Evolutionary conservation across 2,113 vertebrate species (phyloP).

Genomic region (Pangasianodon gigas): DNA sequence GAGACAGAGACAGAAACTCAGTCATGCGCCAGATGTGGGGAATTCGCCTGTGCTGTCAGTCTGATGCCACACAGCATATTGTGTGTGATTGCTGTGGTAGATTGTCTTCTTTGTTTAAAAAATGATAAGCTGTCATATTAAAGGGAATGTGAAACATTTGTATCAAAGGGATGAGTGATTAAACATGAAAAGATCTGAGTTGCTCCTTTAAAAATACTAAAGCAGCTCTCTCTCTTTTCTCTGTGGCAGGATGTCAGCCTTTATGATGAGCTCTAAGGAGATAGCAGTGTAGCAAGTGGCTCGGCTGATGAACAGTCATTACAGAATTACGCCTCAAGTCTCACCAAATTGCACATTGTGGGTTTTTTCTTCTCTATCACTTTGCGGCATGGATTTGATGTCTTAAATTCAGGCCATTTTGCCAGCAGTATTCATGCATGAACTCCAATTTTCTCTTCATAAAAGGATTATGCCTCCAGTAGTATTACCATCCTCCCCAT

Average conservation of each 20-base stretch:
- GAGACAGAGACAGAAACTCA: constrained; percentile 37
- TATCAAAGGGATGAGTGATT: constrained; percentile 57
- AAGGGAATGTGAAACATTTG: constrained; percentile 54
- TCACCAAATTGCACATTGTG: constrained; percentile 56
- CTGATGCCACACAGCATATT: constrained; percentile 31
- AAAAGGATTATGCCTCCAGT: constrained; percentile 58
- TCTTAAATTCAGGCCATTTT: constrained; percentile 60
- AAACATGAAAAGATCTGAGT: constrained; percentile 60
- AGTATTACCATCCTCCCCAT: constrained; percentile 37
- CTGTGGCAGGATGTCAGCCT: constrained; percentile 50
- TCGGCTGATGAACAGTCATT: constrained; percentile 53
- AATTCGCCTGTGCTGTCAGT: constrained; percentile 38
- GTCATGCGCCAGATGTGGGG: constrained; percentile 21
- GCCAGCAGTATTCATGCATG: constrained; percentile 60
- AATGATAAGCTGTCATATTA: constrained; percentile 58
- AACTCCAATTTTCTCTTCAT: constrained; percentile 64
- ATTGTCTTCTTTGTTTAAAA: constrained; percentile 54
- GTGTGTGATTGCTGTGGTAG: constrained; percentile 43
- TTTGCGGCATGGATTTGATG: constrained; percentile 53
- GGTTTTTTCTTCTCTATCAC: constrained; percentile 41
- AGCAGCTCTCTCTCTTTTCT: constrained; percentile 33
- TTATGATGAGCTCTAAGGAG: constrained; percentile 58
- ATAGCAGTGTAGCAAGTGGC: constrained; percentile 39
- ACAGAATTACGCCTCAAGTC: constrained; percentile 56
- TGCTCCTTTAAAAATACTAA: constrained; percentile 55